These are phyloP conservation scores for Lates japonicus DNA, from an alignment of 2,797 vertebrate genomes.

Conservation along the genomic window DNA sequence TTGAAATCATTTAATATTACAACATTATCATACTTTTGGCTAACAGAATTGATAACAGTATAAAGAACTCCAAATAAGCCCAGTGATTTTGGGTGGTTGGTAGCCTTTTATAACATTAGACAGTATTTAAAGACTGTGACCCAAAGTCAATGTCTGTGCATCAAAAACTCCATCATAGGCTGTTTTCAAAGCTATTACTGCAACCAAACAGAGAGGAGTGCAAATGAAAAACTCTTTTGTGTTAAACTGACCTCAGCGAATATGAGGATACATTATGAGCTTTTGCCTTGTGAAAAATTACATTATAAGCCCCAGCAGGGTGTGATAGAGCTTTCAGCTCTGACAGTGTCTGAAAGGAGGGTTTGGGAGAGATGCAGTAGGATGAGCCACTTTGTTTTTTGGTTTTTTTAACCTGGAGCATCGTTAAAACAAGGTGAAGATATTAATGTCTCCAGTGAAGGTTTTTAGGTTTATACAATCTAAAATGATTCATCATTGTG, in stretches of 20 bases:
- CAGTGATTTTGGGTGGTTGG: neutral
- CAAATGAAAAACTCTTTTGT: conserved; percentile 68
- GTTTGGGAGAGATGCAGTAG: neutral
- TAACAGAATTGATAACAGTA: too few species aligned
- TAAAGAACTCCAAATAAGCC: conserved; percentile 3
- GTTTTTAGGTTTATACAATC: conserved; percentile 19
- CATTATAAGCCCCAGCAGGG: conserved; percentile 61
- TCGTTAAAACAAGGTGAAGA: conserved; percentile 50
- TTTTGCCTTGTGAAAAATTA: conserved; percentile 71
- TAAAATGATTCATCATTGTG: conserved; percentile 18
- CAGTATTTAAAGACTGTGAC: conserved; percentile 29
- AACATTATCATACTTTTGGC: neutral
- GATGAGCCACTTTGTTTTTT: conserved; percentile 1
- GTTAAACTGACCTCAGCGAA: conserved; percentile 71
- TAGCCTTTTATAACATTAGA: conserved; percentile 15
- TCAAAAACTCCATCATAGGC: conserved; percentile 44
- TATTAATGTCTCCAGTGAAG: conserved; percentile 25
- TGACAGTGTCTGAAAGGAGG: conserved; percentile 29
- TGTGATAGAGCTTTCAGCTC: conserved; percentile 58
- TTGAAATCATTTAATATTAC: neutral
- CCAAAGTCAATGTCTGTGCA: conserved; percentile 29
- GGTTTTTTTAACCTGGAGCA: conserved; percentile 12
- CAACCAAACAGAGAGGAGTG: conserved; percentile 51
- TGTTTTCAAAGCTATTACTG: conserved; percentile 43
- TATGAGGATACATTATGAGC: conserved; percentile 70